Evolutionary conservation across 2,888 invertebrate genomes (phyloP).

Genomic region (Lysandra bellargus): DNA sequence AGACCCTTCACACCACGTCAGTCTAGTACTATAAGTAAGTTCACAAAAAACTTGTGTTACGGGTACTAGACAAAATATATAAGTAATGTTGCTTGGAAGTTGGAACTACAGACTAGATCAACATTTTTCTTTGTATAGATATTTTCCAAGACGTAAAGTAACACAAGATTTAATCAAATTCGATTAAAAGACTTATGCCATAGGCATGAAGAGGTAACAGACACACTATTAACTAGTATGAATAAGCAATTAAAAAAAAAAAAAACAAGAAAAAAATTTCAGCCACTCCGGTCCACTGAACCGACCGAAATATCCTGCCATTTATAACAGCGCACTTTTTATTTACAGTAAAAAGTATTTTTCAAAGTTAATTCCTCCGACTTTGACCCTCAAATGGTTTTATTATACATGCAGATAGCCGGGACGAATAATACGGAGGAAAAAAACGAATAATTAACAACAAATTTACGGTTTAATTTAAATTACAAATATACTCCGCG

Average conservation of each 20-base stretch:
- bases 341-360: slow-evolving; percentile 24
- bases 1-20: neutral
- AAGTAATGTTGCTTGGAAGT: too few relatives aligned
- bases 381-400: slow-evolving; percentile 30
- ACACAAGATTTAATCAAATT: too few relatives aligned
- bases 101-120: too few relatives aligned
- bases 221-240: neutral
- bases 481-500: slow-evolving; percentile 30
- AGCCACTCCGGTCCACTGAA: neutral
- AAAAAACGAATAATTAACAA: slow-evolving; percentile 29
- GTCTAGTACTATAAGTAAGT: neutral
- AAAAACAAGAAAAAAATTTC: neutral
- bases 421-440: slow-evolving; percentile 17
- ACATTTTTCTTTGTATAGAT: too few relatives aligned
- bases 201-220: neutral
- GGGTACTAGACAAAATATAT: too few relatives aligned
- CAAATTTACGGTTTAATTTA: slow-evolving; percentile 31
- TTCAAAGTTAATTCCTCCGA: slow-evolving; percentile 30
- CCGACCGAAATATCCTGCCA: neutral
- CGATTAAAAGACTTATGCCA: too few relatives aligned
- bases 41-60: too few relatives aligned
- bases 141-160: too few relatives aligned
- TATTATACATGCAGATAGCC: slow-evolving; percentile 32
- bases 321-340: slow-evolving; percentile 5
- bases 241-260: neutral